These are phyloP conservation scores for Eupeodes luniger DNA, from an alignment of 2,888 invertebrate genomes.

Conservation along the genomic window DNA sequence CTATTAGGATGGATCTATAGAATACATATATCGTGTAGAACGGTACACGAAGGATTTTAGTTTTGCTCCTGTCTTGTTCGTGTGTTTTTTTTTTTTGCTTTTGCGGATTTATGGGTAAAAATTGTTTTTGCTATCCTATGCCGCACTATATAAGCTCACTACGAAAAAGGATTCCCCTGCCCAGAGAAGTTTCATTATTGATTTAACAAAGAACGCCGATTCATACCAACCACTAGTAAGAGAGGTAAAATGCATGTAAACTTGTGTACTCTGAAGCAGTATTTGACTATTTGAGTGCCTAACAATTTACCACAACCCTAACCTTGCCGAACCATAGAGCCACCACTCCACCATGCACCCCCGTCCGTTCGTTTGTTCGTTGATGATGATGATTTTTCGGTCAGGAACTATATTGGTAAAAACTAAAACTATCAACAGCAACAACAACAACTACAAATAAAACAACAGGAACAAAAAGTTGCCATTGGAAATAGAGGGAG, in stretches of 20 bases:
- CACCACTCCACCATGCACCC: too few species aligned
- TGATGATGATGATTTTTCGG: conserved; percentile 64
- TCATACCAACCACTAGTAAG: not conserved
- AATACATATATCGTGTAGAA: conserved; percentile 35
- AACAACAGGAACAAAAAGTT: conserved; percentile 5
- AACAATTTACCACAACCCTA: conserved; percentile 47
- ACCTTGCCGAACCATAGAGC: conserved; percentile 31
- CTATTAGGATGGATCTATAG: conserved; percentile 36
- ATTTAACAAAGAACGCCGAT: conserved; percentile 67
- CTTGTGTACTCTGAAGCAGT: conserved; percentile 21
- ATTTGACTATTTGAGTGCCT: conserved; percentile 41
- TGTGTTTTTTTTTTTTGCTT: conserved; percentile 6
- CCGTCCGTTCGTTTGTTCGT: not conserved
- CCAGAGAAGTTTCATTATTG: conserved; percentile 58
- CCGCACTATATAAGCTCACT: conserved; percentile 7
- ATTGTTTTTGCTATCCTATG: conserved; percentile 18
- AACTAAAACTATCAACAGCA: conserved; percentile 35
- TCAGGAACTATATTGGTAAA: conserved; percentile 25
- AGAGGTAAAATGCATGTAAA: not conserved
- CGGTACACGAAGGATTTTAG: not conserved
- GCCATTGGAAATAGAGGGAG: conserved; percentile 6
- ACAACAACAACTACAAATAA: not conserved
- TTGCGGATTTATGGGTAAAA: not conserved
- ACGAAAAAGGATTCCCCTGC: conserved; percentile 30
- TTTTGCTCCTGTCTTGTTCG: not conserved